Conservation (phyloP, 1,140 invertebrate species). For the Octopus sinensis region DNA sequence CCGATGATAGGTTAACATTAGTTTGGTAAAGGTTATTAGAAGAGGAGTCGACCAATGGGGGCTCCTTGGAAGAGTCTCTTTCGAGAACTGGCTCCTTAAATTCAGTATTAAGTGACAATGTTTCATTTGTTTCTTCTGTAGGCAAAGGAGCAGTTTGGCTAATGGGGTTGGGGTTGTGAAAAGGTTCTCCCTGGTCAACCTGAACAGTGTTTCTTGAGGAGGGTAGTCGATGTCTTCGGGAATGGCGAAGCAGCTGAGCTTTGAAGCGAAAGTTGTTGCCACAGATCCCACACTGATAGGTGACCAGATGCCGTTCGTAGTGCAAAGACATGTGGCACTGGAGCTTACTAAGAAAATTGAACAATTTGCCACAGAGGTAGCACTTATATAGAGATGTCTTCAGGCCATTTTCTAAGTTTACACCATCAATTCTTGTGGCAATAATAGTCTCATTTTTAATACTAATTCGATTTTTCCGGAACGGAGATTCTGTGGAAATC, state of each 20-base stretch:
- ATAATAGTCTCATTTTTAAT: slow-evolving; percentile 55
- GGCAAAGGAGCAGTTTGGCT: neutral
- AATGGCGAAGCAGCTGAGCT: slow-evolving; percentile 48
- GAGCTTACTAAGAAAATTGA: slow-evolving; percentile 49
- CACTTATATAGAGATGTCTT: slow-evolving; percentile 58
- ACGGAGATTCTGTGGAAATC: slow-evolving; percentile 15
- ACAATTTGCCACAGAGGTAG: slow-evolving; percentile 57
- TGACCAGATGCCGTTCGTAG: slow-evolving; percentile 42
- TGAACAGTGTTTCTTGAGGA: slow-evolving; percentile 5
- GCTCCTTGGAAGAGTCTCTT: neutral
- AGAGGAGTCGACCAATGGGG: neutral
- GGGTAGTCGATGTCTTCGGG: slow-evolving; percentile 30
- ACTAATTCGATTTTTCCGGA: slow-evolving; percentile 28
- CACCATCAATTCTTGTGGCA: slow-evolving; percentile 55
- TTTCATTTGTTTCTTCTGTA: slow-evolving; percentile 3
- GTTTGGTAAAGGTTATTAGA: neutral
- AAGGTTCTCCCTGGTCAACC: neutral
- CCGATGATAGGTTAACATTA: neutral
- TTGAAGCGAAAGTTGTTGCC: slow-evolving; percentile 51
- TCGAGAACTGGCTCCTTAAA: neutral
- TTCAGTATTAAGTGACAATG: neutral
- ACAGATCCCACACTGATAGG: slow-evolving; percentile 53
- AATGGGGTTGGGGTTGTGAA: neutral
- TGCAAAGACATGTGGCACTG: slow-evolving; percentile 56
- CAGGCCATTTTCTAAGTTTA: slow-evolving; percentile 53